A percentile compares a stretch with the other conserved stretches of the same genome.
These are phyloP conservation scores for Trichoplusia ni DNA, from an alignment of 1,140 invertebrate genomes.

Conservation along the genomic window DNA sequence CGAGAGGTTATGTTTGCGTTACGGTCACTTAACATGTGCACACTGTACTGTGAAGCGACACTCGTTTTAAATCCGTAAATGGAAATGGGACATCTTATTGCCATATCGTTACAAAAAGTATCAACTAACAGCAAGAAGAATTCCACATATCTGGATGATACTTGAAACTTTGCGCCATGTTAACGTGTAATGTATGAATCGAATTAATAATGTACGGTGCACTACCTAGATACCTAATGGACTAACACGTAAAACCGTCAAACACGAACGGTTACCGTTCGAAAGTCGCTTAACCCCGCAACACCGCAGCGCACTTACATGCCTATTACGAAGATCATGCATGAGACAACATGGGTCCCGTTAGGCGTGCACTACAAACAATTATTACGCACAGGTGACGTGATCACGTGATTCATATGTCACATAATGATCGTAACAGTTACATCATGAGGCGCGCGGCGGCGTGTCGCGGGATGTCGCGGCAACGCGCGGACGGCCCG, in stretches of 20 bases:
- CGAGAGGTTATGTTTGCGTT: slow-evolving; percentile 1
- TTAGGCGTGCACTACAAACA: slow-evolving; percentile 42
- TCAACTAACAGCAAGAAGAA: no score
- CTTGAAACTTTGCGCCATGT: no score
- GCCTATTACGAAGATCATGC: slow-evolving; percentile 14
- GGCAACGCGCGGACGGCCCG: no score
- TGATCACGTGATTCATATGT: slow-evolving; percentile 61
- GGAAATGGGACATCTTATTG: no score
- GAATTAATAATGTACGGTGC: background rate
- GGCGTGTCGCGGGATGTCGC: slow-evolving; percentile 42
- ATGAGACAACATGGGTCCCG: slow-evolving; percentile 27
- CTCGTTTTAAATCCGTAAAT: no score
- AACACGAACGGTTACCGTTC: background rate
- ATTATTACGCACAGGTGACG: slow-evolving; percentile 59
- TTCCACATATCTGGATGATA: no score
- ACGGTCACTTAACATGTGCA: no score
- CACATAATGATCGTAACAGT: slow-evolving; percentile 70
- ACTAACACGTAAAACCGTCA: background rate
- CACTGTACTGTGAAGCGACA: background rate
- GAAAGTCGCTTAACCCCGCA: background rate
- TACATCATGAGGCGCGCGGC: slow-evolving; percentile 51
- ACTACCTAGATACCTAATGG: no score
- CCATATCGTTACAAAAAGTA: no score
- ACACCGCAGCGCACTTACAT: slow-evolving; percentile 2
- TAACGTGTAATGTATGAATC: no score